These are phyloP conservation scores for Drosophila recens DNA, from an alignment of 2,888 invertebrate species.

Conservation along the genomic window DNA sequence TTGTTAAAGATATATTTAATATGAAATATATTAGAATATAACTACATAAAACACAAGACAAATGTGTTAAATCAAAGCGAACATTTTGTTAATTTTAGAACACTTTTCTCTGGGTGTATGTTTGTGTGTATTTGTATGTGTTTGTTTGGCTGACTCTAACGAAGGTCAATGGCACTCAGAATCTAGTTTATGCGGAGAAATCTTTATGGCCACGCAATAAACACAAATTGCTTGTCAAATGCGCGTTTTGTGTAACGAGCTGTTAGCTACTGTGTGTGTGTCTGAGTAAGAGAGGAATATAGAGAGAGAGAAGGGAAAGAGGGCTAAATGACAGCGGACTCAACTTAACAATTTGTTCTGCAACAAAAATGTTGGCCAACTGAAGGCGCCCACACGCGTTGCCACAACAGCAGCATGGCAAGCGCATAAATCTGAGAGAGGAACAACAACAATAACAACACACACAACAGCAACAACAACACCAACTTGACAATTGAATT, in stretches of 20 bases:
- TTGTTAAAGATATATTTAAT: too few species aligned
- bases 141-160: slow-evolving; percentile 44
- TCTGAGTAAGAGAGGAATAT: not conserved
- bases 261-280: slow-evolving; percentile 1
- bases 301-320: not conserved
- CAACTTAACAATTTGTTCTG: slow-evolving; percentile 71
- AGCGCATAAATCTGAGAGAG: slow-evolving; percentile 60
- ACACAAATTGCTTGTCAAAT: slow-evolving; percentile 80
- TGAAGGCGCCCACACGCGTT: slow-evolving; percentile 20
- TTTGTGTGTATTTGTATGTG: slow-evolving; percentile 5
- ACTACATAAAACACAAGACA: too few species aligned
- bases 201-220: slow-evolving; percentile 75
- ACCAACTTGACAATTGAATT: slow-evolving; percentile 74
- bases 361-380: slow-evolving; percentile 33
- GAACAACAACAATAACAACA: slow-evolving; percentile 12
- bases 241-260: slow-evolving; percentile 73
- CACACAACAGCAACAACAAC: slow-evolving; percentile 21
- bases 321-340: slow-evolving; percentile 3
- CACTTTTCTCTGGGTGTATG: slow-evolving; percentile 13
- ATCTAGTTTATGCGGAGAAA: slow-evolving; percentile 55
- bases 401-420: slow-evolving; percentile 19
- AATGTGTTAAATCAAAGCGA: too few species aligned
- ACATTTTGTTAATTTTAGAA: too few species aligned
- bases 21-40: too few species aligned
- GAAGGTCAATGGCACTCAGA: slow-evolving; percentile 60